Evolutionary conservation across 2,113 vertebrate species (phyloP).

Genomic region (Myotis lucifugus): DNA sequence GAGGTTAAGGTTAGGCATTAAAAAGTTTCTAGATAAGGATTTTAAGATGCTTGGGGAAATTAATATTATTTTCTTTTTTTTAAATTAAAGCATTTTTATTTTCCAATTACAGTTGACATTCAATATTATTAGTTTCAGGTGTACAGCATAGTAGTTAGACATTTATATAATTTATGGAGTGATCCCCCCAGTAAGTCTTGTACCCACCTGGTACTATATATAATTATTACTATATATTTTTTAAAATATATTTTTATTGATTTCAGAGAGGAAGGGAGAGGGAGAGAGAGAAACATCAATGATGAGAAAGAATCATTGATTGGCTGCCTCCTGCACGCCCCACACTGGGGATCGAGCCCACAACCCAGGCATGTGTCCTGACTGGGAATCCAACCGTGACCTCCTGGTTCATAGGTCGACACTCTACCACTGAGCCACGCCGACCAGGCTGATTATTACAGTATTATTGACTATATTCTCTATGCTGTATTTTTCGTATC

Average conservation of each 20-base stretch:
- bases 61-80: background rate
- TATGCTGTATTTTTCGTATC: background rate
- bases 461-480: background rate
- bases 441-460: background rate
- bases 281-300: too few relatives aligned
- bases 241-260: too few relatives aligned
- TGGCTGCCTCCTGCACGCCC: too few relatives aligned
- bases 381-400: too few relatives aligned
- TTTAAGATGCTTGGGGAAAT: slow-evolving; percentile 2
- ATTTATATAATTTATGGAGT: background rate
- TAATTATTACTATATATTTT: too few relatives aligned
- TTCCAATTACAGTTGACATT: background rate
- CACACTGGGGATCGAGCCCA: too few relatives aligned
- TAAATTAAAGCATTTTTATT: background rate
- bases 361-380: too few relatives aligned
- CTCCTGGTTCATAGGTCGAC: too few relatives aligned
- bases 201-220: too few relatives aligned
- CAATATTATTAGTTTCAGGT: background rate
- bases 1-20: background rate
- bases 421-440: too few relatives aligned
- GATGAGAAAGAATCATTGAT: too few relatives aligned
- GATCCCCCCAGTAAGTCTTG: background rate
- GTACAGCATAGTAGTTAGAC: background rate
- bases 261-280: too few relatives aligned
- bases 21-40: background rate